A percentile compares a stretch with the other conserved stretches of the same genome.
phyloP scores from a whole-genome alignment of 2,113 vertebrate species.

The Haemorhous mexicanus region DNA sequence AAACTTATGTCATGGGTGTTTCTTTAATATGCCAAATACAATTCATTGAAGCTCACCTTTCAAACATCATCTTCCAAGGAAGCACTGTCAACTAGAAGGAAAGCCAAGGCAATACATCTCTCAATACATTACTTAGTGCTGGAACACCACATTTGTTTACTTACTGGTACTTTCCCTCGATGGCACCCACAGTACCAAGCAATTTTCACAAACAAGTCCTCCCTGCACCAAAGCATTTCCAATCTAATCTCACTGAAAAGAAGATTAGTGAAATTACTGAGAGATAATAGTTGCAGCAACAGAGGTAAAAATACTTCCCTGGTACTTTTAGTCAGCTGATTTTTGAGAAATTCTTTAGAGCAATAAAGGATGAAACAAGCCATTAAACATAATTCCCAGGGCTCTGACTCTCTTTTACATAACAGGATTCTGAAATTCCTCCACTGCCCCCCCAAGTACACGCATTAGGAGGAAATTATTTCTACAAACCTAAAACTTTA shows the following conservation, averaged over 20 bases:
- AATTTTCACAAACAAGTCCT: not conserved
- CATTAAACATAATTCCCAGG: conserved; percentile 22
- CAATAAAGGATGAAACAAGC: conserved; percentile 40
- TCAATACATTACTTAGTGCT: not conserved
- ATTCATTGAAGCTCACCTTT: not conserved
- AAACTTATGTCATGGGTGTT: not conserved
- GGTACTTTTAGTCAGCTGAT: not conserved
- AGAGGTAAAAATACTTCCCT: conserved; percentile 32
- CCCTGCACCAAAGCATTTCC: not conserved
- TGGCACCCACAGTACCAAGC: not conserved
- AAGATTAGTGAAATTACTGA: conserved; percentile 46
- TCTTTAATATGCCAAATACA: not conserved
- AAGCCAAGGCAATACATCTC: not conserved
- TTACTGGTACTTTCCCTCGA: rapidly evolving
- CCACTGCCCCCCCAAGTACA: not conserved
- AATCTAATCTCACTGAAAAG: conserved; percentile 34
- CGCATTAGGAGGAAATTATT: conserved; percentile 53
- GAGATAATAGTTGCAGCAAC: not conserved
- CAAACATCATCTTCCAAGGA: not conserved
- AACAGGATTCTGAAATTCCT: conserved; percentile 39
- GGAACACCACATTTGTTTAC: not conserved
- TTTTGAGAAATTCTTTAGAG: conserved; percentile 45
- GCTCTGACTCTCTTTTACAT: conserved; percentile 34
- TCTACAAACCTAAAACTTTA: conserved; percentile 54
- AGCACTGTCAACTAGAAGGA: not conserved